Conservation (phyloP, 1,140 invertebrate genomes). For the Lasioglossum albipes region DNA sequence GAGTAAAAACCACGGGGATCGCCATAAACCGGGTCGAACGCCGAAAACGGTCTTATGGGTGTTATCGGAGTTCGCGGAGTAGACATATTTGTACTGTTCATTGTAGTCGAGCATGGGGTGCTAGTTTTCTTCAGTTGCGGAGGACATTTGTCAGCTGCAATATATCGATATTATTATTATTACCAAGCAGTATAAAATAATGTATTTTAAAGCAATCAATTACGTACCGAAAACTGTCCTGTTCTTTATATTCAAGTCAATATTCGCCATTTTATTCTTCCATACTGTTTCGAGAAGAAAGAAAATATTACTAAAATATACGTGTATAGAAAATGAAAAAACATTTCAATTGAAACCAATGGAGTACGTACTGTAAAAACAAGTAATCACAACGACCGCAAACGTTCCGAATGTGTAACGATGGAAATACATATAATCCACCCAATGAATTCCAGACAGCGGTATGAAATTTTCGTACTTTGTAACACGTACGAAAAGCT, state of each 20-base stretch:
- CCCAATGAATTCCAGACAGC: slow-evolving; percentile 73
- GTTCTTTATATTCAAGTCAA: slow-evolving; percentile 73
- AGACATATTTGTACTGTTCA: slow-evolving; percentile 64
- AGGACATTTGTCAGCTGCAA: slow-evolving; percentile 75
- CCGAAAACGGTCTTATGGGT: slow-evolving; percentile 73
- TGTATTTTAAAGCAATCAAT: background rate
- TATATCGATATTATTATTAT: slow-evolving; percentile 10
- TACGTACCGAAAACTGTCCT: slow-evolving; percentile 73
- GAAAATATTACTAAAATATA: slow-evolving; percentile 9
- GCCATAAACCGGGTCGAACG: slow-evolving; percentile 71
- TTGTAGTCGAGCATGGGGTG: slow-evolving; percentile 57
- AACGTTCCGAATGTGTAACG: slow-evolving; percentile 73
- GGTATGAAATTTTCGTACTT: slow-evolving; percentile 71
- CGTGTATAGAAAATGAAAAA: slow-evolving; percentile 11
- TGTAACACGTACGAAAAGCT: slow-evolving; percentile 75
- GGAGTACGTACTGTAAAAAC: slow-evolving; percentile 72
- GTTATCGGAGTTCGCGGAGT: slow-evolving; percentile 62
- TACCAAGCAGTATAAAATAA: background rate
- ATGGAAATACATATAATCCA: slow-evolving; percentile 74
- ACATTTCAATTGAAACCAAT: slow-evolving; percentile 10
- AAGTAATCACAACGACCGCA: slow-evolving; percentile 68
- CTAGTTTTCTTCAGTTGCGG: slow-evolving; percentile 69
- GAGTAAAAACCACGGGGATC: slow-evolving; percentile 75
- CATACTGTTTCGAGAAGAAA: slow-evolving; percentile 67
- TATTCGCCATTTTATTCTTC: slow-evolving; percentile 72